phyloP scores from a whole-genome alignment of 2,888 invertebrate species.

The Protonemura montana region DNA sequence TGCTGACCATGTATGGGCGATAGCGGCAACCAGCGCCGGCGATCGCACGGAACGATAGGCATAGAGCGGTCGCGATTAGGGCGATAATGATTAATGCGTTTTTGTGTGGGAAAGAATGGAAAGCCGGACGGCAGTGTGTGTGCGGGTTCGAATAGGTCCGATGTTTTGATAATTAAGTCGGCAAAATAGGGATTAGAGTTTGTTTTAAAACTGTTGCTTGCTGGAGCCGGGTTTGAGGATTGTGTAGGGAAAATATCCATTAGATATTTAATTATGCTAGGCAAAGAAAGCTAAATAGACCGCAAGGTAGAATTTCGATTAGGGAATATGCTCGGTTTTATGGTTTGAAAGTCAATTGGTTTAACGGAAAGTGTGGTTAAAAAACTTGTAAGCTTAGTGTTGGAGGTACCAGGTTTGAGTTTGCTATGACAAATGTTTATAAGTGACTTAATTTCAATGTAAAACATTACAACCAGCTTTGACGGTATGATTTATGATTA shows the following conservation, averaged over 20 bases:
- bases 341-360: not conserved
- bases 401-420: not conserved
- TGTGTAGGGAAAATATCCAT: too few species aligned
- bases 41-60: not conserved
- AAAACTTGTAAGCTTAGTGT: not conserved
- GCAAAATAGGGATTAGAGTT: not conserved
- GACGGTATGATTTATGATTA: too few species aligned
- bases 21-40: not conserved
- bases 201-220: not conserved
- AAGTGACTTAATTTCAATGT: too few species aligned
- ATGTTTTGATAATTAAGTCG: not conserved
- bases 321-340: too few species aligned
- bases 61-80: not conserved
- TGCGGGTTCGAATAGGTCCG: not conserved
- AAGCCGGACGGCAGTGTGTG: not conserved
- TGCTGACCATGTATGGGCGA: constrained; percentile 12
- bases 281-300: too few species aligned
- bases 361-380: not conserved
- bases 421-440: too few species aligned
- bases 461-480: too few species aligned
- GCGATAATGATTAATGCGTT: not conserved
- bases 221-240: not conserved
- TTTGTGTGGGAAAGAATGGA: not conserved
- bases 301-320: too few species aligned
- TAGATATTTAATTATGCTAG: too few species aligned